A percentile compares a stretch with the other conserved stretches of the same genome.
phyloP scores from a whole-genome alignment of 2,888 invertebrate species.

The Sicus ferrugineus region DNA sequence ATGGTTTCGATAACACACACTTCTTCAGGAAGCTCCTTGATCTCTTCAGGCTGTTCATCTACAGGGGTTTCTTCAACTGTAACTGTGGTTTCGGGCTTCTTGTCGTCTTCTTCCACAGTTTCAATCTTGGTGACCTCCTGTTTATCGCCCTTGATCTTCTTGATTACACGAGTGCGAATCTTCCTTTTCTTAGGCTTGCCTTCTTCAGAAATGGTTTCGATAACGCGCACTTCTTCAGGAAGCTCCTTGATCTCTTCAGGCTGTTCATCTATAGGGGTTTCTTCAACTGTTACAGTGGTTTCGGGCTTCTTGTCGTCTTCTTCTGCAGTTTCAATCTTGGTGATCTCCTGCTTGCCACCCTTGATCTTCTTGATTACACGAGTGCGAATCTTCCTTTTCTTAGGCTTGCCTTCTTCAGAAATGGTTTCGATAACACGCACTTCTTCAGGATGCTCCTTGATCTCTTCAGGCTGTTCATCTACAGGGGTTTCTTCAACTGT shows the following conservation, averaged over 20 bases:
- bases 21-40: slow-evolving; percentile 22
- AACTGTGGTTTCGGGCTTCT: slow-evolving; percentile 23
- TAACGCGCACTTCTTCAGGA: slow-evolving; percentile 13
- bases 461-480: slow-evolving; percentile 1
- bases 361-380: slow-evolving; percentile 23
- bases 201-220: slow-evolving; percentile 27
- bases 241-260: slow-evolving; percentile 8
- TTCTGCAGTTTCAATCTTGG: slow-evolving; percentile 24
- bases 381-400: slow-evolving; percentile 13
- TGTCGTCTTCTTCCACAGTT: slow-evolving; percentile 29
- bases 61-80: slow-evolving; percentile 22
- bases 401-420: slow-evolving; percentile 11
- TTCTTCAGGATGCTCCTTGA: slow-evolving; percentile 15
- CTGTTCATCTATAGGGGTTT: background rate
- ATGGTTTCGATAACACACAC: slow-evolving; percentile 16
- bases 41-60: background rate
- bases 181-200: slow-evolving; percentile 18
- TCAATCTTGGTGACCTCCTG: slow-evolving; percentile 26
- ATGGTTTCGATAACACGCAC: slow-evolving; percentile 22
- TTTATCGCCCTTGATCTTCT: slow-evolving; percentile 25
- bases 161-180: slow-evolving; percentile 25
- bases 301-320: slow-evolving; percentile 25
- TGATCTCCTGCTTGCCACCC: slow-evolving; percentile 21
- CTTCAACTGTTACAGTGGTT: slow-evolving; percentile 17
- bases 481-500: slow-evolving; percentile 7